Evolutionary conservation across 2,797 vertebrate species (phyloP).

Genomic region (Enteromius radiatus): DNA sequence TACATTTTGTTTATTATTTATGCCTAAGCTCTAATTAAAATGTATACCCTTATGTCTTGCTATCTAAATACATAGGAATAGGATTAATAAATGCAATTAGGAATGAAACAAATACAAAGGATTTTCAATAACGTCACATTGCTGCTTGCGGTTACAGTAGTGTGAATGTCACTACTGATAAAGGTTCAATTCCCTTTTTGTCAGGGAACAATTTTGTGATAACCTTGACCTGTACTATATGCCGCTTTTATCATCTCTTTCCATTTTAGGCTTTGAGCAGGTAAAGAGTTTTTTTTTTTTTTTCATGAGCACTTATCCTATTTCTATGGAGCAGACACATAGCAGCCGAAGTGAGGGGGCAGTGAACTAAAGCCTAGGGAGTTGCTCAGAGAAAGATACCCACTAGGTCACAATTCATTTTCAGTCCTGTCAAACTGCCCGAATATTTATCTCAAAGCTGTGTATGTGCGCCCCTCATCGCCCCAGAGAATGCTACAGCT

Average conservation of each 20-base stretch:
- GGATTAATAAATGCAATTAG: not conserved
- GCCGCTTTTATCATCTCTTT: conserved; percentile 34
- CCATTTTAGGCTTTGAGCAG: conserved; percentile 22
- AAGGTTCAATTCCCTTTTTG: conserved; percentile 27
- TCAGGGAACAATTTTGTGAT: conserved; percentile 15
- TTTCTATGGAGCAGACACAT: conserved; percentile 17
- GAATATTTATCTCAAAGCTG: conserved; percentile 20
- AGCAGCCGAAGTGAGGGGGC: not conserved
- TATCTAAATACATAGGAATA: not conserved
- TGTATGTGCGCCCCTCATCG: not conserved
- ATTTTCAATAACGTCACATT: not conserved
- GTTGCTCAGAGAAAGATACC: conserved; percentile 24
- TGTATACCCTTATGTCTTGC: not conserved
- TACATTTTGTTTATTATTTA: not conserved
- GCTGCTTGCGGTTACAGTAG: not conserved
- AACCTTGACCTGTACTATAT: conserved; percentile 39
- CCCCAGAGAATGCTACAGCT: not conserved
- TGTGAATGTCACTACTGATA: not conserved
- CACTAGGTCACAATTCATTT: conserved; percentile 23
- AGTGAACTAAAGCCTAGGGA: conserved; percentile 8
- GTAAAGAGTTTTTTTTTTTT: conserved; percentile 3
- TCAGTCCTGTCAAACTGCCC: conserved; percentile 14
- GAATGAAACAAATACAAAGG: not conserved
- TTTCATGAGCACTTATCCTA: conserved; percentile 10
- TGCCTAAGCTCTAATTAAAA: not conserved